A percentile compares a stretch with the other conserved stretches of the same genome.
Evolutionary conservation across 2,888 invertebrate species (phyloP).

Genomic region (Argyra leucocephala): DNA sequence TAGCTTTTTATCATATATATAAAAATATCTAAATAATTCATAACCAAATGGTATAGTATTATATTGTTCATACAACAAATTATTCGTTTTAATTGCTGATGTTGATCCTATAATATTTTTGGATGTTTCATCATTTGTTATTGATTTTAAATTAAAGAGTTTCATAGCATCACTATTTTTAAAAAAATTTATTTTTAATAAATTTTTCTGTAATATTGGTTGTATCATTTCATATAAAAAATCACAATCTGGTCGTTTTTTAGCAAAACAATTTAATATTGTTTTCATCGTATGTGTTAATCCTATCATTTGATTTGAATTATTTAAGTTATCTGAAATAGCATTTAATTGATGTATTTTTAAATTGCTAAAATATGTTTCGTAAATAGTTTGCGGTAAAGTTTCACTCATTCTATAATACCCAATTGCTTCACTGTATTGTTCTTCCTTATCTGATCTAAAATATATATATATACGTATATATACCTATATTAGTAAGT

Average conservation of each 20-base stretch:
- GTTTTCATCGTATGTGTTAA: slow-evolving; percentile 39
- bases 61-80: slow-evolving; percentile 22
- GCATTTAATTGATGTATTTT: slow-evolving; percentile 26
- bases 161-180: slow-evolving; percentile 29
- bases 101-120: no score
- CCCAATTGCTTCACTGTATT: slow-evolving; percentile 39
- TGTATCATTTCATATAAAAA: slow-evolving; percentile 34
- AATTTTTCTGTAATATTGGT: slow-evolving; percentile 32
- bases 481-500: no score
- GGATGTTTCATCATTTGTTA: no score
- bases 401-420: slow-evolving; percentile 42
- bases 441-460: slow-evolving; percentile 39
- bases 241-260: slow-evolving; percentile 34
- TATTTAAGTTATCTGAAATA: slow-evolving; percentile 21
- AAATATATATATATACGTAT: slow-evolving; percentile 9
- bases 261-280: slow-evolving; percentile 34
- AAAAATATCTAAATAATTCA: slow-evolving; percentile 11
- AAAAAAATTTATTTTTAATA: no score
- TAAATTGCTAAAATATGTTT: slow-evolving; percentile 14
- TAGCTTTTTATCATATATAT: background rate
- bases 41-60: background rate
- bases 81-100: no score
- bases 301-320: slow-evolving; percentile 30
- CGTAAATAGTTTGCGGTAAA: slow-evolving; percentile 34
- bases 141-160: slow-evolving; percentile 29